A percentile compares a stretch with the other conserved stretches of the same genome.
These are phyloP conservation scores for Cebidichthys violaceus DNA, from an alignment of 2,113 vertebrate genomes.

Conservation along the genomic window DNA sequence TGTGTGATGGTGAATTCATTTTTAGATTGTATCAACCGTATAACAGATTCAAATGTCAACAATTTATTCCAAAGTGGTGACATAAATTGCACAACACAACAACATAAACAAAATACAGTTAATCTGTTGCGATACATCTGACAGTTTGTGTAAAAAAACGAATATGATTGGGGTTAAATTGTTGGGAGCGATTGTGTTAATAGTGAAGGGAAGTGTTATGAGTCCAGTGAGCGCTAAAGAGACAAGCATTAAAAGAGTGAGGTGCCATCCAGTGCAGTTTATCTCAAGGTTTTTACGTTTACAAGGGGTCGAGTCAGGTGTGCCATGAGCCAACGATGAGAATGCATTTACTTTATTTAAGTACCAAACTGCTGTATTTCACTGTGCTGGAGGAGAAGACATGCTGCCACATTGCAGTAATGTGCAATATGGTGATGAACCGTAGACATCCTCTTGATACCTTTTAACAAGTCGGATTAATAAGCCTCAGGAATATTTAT, in stretches of 20 bases:
- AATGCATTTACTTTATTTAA: conserved; percentile 26
- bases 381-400: conserved; percentile 28
- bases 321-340: conserved; percentile 35
- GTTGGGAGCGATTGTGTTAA: conserved; percentile 19
- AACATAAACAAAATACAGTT: background rate
- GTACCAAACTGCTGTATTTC: conserved; percentile 17
- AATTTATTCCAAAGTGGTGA: conserved; percentile 4
- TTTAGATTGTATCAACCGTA: background rate
- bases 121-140: conserved; percentile 2
- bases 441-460: conserved; percentile 39
- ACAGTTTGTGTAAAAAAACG: background rate
- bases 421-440: conserved; percentile 47
- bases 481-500: conserved; percentile 48
- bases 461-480: conserved; percentile 45
- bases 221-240: conserved; percentile 38
- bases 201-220: conserved; percentile 41
- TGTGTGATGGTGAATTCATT: background rate
- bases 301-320: conserved; percentile 25
- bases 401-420: conserved; percentile 53
- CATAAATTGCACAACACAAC: background rate
- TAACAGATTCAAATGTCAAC: conserved; percentile 6
- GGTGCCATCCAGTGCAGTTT: conserved; percentile 48
- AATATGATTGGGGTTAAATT: conserved; percentile 22
- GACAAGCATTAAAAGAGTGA: conserved; percentile 38
- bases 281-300: conserved; percentile 19